Conservation (phyloP, 2,888 invertebrate genomes). For the Psococerastis gibbosa region DNA sequence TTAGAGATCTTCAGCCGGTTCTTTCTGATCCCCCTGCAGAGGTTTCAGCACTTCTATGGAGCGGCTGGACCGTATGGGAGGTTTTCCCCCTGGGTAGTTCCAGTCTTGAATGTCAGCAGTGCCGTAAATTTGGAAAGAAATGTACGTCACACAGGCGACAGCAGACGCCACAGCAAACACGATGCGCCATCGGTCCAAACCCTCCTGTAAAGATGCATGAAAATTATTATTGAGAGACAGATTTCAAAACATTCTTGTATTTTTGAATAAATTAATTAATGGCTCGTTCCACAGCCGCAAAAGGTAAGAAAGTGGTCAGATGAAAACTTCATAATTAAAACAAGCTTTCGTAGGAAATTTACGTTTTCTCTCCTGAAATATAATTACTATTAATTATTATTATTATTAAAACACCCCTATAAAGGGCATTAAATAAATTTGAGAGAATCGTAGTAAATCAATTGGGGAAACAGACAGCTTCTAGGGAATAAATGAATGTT, state of each 20-base stretch:
- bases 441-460: no score
- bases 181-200: conserved; percentile 37
- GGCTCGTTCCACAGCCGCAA: neutral
- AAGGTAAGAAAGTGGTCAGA: no score
- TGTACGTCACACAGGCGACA: conserved; percentile 39
- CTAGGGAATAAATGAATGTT: no score
- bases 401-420: no score
- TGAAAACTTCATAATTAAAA: no score
- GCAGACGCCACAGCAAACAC: conserved; percentile 43
- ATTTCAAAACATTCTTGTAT: no score
- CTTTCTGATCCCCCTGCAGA: neutral
- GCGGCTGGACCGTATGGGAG: conserved; percentile 10
- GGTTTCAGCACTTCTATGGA: conserved; percentile 8
- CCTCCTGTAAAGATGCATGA: conserved; percentile 25
- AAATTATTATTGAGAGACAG: conserved; percentile 12
- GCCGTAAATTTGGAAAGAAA: conserved; percentile 44
- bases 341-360: no score
- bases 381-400: no score
- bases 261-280: neutral
- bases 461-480: no score
- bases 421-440: no score
- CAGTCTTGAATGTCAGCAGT: conserved; percentile 33
- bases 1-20: neutral
- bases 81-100: conserved; percentile 21
- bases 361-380: no score